Evolutionary conservation across 2,888 invertebrate species (phyloP), one percentile per base, ranked within the genome.

Genomic region (Cephus pulcher): DNA sequence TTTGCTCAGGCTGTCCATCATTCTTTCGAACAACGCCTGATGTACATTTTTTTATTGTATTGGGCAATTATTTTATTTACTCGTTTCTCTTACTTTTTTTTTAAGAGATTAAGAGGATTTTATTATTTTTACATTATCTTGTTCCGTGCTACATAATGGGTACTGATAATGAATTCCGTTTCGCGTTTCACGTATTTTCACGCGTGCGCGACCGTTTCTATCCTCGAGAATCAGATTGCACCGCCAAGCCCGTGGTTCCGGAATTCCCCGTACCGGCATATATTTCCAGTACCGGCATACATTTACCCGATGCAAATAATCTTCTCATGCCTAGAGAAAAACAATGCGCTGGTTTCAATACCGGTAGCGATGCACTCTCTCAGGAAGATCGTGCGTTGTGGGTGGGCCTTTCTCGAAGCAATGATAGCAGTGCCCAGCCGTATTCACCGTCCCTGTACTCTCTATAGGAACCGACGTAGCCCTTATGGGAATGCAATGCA

Each of bases 281-380:
- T 12, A 35, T 56, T 56, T 56, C 56, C 56, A 56, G 56, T 56
- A 23, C 56, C 56, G 56, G 56, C 56, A 56, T 56, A 23, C 23
- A 23, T 56, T 56, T 32, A 32, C 71, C 79, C 84, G 86, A 90
- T 90, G 89, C 89, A 90, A 90, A 90, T 90, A 89, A 89, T 90
- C 86, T 82, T 89, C 89, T 89, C 88, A 88, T 89, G 89, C 88
- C 86, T 87, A 79, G 84, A 88, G 87, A 88, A 91, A 91, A 91
- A 91, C 90, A 91, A 91, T 90, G 89, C 89, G 88, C 86, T 85
- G 87, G 90, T 90, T 91, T 91, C 91, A 91, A 91, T 91, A 91
- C 91, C 90, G 90, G 91, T 91, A 91, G 91, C 91, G 84, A 88
- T 81, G 82, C 81, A 82, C 83, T 83, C 83, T 56, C 56, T 56